These are phyloP conservation scores for Sterrhoptilus dennistouni DNA, from an alignment of 2,113 vertebrate species.

Conservation along the genomic window DNA sequence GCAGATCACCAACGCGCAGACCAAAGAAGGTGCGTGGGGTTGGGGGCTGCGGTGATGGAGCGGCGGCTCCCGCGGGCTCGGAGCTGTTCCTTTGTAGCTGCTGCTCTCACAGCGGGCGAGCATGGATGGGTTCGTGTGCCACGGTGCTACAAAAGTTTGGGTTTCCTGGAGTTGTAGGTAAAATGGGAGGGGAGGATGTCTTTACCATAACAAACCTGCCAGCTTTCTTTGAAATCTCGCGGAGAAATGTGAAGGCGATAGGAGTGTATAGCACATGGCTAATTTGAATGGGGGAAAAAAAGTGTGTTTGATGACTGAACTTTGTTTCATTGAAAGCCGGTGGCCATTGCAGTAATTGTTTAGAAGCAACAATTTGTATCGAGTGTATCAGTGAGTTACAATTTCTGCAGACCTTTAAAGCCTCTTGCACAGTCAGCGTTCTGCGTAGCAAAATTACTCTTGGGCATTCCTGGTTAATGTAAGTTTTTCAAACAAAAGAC, in stretches of 20 bases:
- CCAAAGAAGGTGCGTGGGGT: conserved; percentile 86
- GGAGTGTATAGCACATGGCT: background rate
- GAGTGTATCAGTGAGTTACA: background rate
- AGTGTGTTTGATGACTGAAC: background rate
- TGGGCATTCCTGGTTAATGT: background rate
- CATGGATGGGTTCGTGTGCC: background rate
- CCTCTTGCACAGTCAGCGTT: background rate
- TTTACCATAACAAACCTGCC: background rate
- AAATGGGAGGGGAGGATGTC: background rate
- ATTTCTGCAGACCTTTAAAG: background rate
- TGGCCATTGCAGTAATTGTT: background rate
- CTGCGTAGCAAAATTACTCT: no score
- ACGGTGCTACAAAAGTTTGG: fast-evolving
- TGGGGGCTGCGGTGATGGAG: background rate
- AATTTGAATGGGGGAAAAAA: background rate
- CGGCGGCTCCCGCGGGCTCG: background rate
- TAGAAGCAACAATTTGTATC: background rate
- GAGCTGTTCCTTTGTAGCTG: background rate
- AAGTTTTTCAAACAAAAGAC: background rate
- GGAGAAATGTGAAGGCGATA: background rate
- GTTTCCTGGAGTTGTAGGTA: no score
- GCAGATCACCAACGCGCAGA: conserved; percentile 95
- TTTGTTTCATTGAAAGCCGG: background rate
- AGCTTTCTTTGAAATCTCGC: background rate
- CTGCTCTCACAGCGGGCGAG: background rate